phyloP scores from a whole-genome alignment of 2,797 vertebrate species.

The Acrossocheilus wenchowensis region DNA sequence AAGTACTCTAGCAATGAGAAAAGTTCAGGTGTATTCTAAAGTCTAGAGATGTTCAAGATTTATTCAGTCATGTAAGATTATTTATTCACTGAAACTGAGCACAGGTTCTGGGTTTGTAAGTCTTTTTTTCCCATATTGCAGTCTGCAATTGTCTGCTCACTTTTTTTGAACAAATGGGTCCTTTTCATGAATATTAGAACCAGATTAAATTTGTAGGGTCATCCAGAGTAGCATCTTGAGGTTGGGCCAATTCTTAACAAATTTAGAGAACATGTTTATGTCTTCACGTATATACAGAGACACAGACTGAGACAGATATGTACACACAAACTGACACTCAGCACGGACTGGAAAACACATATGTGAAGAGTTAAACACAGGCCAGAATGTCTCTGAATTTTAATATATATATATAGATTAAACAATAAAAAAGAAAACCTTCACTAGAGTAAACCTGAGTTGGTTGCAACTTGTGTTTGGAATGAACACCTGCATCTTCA shows the following conservation, averaged over 20 bases:
- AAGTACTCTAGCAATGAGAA: not conserved
- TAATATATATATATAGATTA: not conserved
- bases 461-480: not conserved
- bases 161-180: conserved; percentile 74
- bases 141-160: conserved; percentile 62
- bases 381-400: conserved; percentile 2
- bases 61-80: not conserved
- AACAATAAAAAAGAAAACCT: conserved; percentile 2
- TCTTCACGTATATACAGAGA: conserved; percentile 44
- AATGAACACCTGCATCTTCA: conserved; percentile 31
- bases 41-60: not conserved
- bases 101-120: conserved; percentile 3
- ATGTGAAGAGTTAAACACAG: conserved; percentile 34
- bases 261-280: conserved; percentile 46
- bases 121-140: conserved; percentile 62
- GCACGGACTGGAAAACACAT: conserved; percentile 37
- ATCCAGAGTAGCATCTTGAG: conserved; percentile 42
- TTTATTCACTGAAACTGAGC: not conserved
- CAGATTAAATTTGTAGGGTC: conserved; percentile 68
- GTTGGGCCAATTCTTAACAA: conserved; percentile 51
- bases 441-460: not conserved
- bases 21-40: not conserved
- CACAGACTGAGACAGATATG: conserved; percentile 39
- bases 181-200: conserved; percentile 74
- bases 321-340: conserved; percentile 47